Evolutionary conservation across 2,113 vertebrate species (phyloP), one percentile per base, ranked within the genome.

Genomic region (Esox niger): DNA sequence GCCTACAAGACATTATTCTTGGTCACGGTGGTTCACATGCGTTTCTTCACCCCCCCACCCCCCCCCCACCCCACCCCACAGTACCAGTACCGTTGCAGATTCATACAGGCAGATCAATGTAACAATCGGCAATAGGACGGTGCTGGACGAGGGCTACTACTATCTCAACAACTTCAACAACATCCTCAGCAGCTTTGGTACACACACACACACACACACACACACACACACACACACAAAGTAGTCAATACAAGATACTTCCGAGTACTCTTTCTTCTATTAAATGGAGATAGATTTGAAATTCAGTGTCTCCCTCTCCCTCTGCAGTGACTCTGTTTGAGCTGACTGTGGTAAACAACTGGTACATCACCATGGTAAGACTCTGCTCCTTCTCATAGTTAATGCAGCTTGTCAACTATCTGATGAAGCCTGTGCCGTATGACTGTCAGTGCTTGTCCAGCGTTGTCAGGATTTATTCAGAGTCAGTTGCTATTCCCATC

Each of bases 111-210:
- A 90, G 86, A 82, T 91, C 71, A 98, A 95, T 30, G 82, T 81
- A 72, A 96, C 95, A 0, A 20, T 88, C 35, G 97, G 92, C 78
- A 97, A 97, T 83, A 91, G 69, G 87, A 98, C 97, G 0, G 72
- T 93, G 10, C 80, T 95, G 78, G 92, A 95, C 4, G 95, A 96
- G 61, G 97, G 97, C 27, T 98, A 98, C 84, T 99, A 98, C 81
- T 98, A 98, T 91, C 96, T 99, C 81, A 99, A 98, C 81, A 99
- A 99, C 81, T 99, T 99, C 0, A 94, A 99, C 91, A 95, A 99
- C 89, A 93, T 99, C 67, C 90, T 98, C 70, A 96, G 94, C 89
- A 99, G 96, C 89, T 98, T 98, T 27, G 96, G 97, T 99, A 92
- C 66, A 65, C 64, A 62, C 5, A 5, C 21, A 13, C 32, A 29